These are phyloP conservation scores for Euura lappo DNA, from an alignment of 1,140 invertebrate species.

Conservation along the genomic window DNA sequence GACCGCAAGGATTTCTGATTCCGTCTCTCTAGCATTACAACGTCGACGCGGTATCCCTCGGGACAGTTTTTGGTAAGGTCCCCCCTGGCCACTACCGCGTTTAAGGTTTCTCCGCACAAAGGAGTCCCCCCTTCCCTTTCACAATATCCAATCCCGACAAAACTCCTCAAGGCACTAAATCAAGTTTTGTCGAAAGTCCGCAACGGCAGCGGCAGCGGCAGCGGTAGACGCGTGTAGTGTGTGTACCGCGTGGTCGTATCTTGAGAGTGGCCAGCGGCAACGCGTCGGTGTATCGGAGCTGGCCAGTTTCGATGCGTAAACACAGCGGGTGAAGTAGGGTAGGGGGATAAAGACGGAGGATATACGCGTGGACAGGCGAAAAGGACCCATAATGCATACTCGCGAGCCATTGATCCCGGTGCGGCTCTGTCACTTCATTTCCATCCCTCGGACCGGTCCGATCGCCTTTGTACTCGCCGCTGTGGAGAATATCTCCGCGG, in stretches of 20 bases:
- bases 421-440: neutral
- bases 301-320: neutral
- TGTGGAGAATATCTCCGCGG: neutral
- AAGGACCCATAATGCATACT: constrained; percentile 1
- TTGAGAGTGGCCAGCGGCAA: too few species aligned
- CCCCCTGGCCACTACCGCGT: too few species aligned
- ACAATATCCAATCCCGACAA: neutral
- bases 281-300: too few species aligned
- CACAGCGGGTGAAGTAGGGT: neutral
- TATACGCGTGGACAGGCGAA: neutral
- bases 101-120: too few species aligned
- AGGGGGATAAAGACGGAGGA: neutral
- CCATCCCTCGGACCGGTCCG: neutral
- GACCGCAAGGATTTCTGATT: neutral
- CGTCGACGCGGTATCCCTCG: neutral
- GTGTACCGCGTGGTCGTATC: too few species aligned
- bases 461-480: neutral
- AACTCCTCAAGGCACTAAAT: neutral
- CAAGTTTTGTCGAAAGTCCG: neutral
- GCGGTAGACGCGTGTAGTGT: constrained; percentile 3
- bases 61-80: neutral
- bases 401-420: constrained; percentile 3
- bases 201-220: neutral
- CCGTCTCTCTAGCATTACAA: neutral
- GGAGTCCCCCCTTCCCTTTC: neutral